These are phyloP conservation scores for Strix occidentalis DNA, from an alignment of 2,797 vertebrate species.

Conservation along the genomic window DNA sequence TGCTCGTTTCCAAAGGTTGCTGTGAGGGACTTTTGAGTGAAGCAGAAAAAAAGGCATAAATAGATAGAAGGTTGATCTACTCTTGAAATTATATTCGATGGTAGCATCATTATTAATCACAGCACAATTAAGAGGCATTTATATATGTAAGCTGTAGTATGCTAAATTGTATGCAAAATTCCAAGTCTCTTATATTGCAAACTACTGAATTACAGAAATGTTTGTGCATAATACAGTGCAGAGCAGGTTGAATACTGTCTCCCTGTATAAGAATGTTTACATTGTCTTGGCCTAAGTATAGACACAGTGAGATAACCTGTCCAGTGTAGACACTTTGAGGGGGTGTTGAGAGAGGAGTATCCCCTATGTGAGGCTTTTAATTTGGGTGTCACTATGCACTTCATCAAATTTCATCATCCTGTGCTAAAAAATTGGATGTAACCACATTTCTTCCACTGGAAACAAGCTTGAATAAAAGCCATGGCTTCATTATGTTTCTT, in stretches of 20 bases:
- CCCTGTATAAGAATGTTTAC: not conserved
- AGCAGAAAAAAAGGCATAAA: not conserved
- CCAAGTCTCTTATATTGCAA: not conserved
- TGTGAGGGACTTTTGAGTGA: not conserved
- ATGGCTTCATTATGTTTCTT: not conserved
- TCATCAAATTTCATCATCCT: not conserved
- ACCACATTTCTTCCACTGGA: not conserved
- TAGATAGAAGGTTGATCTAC: not conserved
- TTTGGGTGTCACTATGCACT: not conserved
- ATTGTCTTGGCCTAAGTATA: not conserved
- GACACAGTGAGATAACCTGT: not conserved
- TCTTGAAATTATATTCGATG: not conserved
- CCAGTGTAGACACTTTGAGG: not conserved
- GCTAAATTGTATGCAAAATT: not conserved
- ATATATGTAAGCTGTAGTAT: not conserved
- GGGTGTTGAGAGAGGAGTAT: not conserved
- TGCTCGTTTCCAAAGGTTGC: not conserved
- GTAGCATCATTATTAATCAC: not conserved
- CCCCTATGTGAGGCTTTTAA: not conserved
- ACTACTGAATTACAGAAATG: not conserved
- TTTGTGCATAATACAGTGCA: not conserved
- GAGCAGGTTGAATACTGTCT: not conserved
- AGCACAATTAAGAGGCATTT: not conserved
- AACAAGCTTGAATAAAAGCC: not conserved
- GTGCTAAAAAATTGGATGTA: not conserved